Base-by-base conservation (phyloP, 2,888 invertebrate species). In the Watsonalla binaria region DNA sequence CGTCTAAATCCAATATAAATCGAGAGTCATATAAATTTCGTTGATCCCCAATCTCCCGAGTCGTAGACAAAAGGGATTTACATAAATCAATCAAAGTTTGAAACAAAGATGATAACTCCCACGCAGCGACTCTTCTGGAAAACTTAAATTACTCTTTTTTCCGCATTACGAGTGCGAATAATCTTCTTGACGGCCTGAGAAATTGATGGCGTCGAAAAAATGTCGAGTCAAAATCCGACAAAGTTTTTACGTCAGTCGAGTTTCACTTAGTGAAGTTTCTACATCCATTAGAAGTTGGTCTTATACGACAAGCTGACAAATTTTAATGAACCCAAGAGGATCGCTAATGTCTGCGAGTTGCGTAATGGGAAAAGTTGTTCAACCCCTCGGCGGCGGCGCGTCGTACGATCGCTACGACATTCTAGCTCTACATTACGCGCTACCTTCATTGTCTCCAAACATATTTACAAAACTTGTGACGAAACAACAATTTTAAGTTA, bases 141-240 rank as follows among this genome's bases (percentile, higher is more conserved):
- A 90, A 89, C 87, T 90, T 90, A 90, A 90, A 90, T 90, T 87
- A 88, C 89, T 82, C 86, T 88, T 89, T 85, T 89, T 89, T 88
- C 86, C 87, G 88, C 83, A 81, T 86, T 82, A 82, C 81, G 84
- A 89, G 90, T 88, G 90, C 84, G 88, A 90, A 90, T 88, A 90
- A 90, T 90, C 90, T 90, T 88, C 90, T 78, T 89, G 90, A 90
- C 90, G 88, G 84, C 76, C 82, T 83, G 86, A 79, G 86, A 86
- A 90, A 90, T 90, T 90, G 90, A 90, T 90, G 90, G 86, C 76
- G 83, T 73, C 74, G 79, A 82, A 86, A 89, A 89, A 86, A 82
- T 71, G 78, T 74, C 76, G 69, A 73, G 77, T 79, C 81, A 76
- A 86, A 88, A 87, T 84, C 80, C 82, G 73, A 66, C 74, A 66